Percentiles rank a stretch among this genome's conserved stretches.
Conservation (phyloP, 2,113 vertebrate species). For the Porphyrio hochstetteri region DNA sequence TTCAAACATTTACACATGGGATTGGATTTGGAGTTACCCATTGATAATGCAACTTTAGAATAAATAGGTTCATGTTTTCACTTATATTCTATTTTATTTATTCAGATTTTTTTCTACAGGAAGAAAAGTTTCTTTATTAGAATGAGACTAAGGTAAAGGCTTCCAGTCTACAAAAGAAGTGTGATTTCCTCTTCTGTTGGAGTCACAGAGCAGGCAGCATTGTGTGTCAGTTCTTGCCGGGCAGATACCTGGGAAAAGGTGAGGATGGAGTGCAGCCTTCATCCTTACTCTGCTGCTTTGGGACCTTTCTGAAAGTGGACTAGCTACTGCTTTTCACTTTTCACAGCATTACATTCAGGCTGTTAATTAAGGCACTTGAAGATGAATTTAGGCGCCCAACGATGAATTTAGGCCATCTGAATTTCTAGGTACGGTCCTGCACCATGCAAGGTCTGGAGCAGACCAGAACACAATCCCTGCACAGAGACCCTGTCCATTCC, state of each 20-base stretch:
- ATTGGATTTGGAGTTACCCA: neutral
- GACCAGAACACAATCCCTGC: neutral
- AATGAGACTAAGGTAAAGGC: neutral
- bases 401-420: neutral
- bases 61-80: neutral
- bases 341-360: neutral
- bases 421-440: neutral
- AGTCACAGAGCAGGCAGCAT: neutral
- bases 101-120: neutral
- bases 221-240: neutral
- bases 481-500: neutral
- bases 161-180: neutral
- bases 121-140: neutral
- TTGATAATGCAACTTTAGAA: neutral
- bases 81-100: neutral
- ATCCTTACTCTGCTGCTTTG: neutral
- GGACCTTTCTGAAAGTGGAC: neutral
- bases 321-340: neutral
- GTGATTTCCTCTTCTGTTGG: neutral
- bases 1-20: constrained; percentile 62
- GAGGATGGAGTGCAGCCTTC: neutral
- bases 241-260: neutral
- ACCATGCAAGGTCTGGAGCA: neutral
- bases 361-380: neutral
- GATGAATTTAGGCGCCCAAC: neutral